Evolutionary conservation across 1,140 invertebrate species (phyloP).

Genomic region (Neocloeon triangulifer): DNA sequence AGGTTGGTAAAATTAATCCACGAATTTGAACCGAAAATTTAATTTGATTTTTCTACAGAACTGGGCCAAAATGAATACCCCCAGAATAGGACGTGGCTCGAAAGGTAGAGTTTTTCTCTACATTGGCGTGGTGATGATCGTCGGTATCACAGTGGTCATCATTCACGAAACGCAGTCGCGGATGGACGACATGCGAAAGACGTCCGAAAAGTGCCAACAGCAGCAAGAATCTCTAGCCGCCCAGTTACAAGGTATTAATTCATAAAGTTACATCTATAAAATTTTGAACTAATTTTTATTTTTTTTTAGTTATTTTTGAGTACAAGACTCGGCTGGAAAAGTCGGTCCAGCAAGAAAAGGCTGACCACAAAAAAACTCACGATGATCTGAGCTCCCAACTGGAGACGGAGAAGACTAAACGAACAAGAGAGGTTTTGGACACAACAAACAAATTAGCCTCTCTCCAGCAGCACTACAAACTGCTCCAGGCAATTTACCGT

Average conservation of each 20-base stretch:
- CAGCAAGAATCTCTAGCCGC: conserved; percentile 21
- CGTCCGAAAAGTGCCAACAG: conserved; percentile 19
- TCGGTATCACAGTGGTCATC: conserved; percentile 17
- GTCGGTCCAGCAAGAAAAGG: conserved; percentile 24
- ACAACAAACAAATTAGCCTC: conserved; percentile 21
- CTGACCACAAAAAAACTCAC: conserved; percentile 19
- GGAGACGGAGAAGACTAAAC: conserved; percentile 19
- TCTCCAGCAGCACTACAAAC: conserved; percentile 20
- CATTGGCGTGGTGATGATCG: conserved; percentile 13
- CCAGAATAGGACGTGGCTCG: conserved; percentile 22
- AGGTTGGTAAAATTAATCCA: no score
- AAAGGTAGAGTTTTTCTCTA: conserved; percentile 22
- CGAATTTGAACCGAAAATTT: no score
- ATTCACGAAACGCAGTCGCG: conserved; percentile 18
- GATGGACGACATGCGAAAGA: conserved; percentile 17
- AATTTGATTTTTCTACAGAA: no score
- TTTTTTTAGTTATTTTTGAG: conserved; percentile 23
- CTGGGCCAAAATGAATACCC: conserved; percentile 17
- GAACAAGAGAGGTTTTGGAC: conserved; percentile 22
- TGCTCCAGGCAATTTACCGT: conserved; percentile 14
- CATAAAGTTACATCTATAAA: not conserved
- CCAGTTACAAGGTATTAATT: conserved; percentile 19
- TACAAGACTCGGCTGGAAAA: conserved; percentile 25
- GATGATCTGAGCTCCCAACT: conserved; percentile 21
- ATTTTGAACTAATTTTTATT: no score